phyloP scores from a whole-genome alignment of 2,113 vertebrate species.

The Scolopax mira region DNA sequence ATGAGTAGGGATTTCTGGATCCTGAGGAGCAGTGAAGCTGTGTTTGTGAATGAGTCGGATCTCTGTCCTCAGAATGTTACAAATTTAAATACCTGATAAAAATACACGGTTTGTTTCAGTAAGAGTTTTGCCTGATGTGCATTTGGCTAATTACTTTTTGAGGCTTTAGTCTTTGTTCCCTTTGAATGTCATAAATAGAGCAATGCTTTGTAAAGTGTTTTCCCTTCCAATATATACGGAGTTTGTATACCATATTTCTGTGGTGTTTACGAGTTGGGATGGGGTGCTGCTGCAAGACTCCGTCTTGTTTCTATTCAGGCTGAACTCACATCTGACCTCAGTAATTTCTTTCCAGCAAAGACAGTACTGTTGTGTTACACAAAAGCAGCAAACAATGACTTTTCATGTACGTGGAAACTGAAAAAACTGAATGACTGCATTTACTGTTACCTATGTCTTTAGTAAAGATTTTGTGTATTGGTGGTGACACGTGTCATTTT shows the following conservation, averaged over 20 bases:
- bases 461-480: background rate
- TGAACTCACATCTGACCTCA: background rate
- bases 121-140: background rate
- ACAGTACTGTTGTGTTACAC: background rate
- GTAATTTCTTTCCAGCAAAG: background rate
- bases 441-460: background rate
- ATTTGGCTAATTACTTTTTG: background rate
- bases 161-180: background rate
- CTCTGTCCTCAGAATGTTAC: background rate
- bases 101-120: fast-evolving
- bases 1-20: background rate
- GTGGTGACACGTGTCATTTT: background rate
- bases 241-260: background rate
- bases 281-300: background rate
- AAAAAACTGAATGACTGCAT: background rate
- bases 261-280: background rate
- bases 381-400: background rate
- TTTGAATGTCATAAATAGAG: background rate
- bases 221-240: background rate
- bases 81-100: background rate
- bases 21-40: background rate
- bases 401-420: background rate
- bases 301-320: background rate
- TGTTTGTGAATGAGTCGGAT: background rate
- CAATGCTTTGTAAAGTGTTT: background rate